phyloP scores from a whole-genome alignment of 2,113 vertebrate genomes.

The Myrmecobius fasciatus region DNA sequence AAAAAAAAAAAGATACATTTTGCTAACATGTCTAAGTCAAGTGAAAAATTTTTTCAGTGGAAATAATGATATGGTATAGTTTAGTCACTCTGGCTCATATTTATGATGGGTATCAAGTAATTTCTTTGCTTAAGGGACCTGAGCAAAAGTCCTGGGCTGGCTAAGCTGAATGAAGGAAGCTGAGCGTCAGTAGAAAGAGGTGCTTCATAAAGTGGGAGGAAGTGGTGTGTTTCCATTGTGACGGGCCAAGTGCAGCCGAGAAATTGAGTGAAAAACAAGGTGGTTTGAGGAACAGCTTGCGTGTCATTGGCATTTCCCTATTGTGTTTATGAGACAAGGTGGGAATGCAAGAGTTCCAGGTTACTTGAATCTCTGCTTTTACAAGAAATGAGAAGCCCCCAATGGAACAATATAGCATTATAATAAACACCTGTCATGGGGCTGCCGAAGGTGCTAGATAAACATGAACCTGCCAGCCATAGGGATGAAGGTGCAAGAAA shows the following conservation, averaged over 20 bases:
- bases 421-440: fast-evolving
- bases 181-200: slow-evolving; percentile 65
- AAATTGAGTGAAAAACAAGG: slow-evolving; percentile 82
- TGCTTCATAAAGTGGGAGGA: slow-evolving; percentile 85
- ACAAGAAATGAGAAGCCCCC: slow-evolving; percentile 81
- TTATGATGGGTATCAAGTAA: slow-evolving; percentile 51
- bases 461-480: background rate
- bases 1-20: background rate
- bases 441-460: slow-evolving; percentile 8
- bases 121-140: slow-evolving; percentile 39
- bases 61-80: slow-evolving; percentile 78
- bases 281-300: slow-evolving; percentile 80
- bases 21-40: slow-evolving; percentile 64
- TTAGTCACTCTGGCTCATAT: slow-evolving; percentile 56
- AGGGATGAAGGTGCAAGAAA: background rate
- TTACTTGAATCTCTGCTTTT: slow-evolving; percentile 82
- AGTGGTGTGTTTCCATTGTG: slow-evolving; percentile 87
- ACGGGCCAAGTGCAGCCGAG: slow-evolving; percentile 76
- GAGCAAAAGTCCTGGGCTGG: slow-evolving; percentile 57
- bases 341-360: slow-evolving; percentile 78
- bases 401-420: background rate
- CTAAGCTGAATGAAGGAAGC: slow-evolving; percentile 74
- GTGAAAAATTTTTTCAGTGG: slow-evolving; percentile 67
- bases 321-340: slow-evolving; percentile 83
- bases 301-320: slow-evolving; percentile 86